Base-by-base conservation (phyloP, 2,888 invertebrate species). In the Cataglyphis rosenhaueri region DNA sequence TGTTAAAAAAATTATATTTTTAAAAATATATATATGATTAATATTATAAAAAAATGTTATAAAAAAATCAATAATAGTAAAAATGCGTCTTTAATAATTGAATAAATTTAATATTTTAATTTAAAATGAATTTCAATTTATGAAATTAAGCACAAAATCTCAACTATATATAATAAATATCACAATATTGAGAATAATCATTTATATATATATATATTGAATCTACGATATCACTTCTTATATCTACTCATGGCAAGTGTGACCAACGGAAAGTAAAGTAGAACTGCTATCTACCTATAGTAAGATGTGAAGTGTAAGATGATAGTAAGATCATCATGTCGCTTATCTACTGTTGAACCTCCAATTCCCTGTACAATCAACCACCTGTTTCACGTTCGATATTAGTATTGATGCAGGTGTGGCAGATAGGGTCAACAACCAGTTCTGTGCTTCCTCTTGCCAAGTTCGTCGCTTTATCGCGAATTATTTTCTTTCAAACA, bases 341-440 rank as follows among this genome's bases (percentile, higher is more conserved):
- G 48, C n/a, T 76, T 82, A 82, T 76, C 82, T 41, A 55, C 52
- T 12, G 55, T 38, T 55, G 35, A 15, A 35, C 21, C n/a, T 59
- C 1, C 25, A 41, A 44, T 64, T 57, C 35, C 57, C 21, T 64
- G n/a, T 57, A 48, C 12, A 35, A 64, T 32, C 61, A 84, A 89
- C 90, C 92, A 91, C 91, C 88, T 92, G 92, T 91, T 92, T 35
- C 25, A 71, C 8, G 71, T 35, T 78, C 86, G 81, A 86, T 88
- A 84, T 87, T 85, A 89, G 91, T 91, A 91, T 92, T 91, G 92
- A 92, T 87, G 91, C 92, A 93, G 92, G 92, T 92, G 92, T 90
- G 92, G 91, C 90, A 84, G 83, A 86, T 82, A 85, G 90, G 90
- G 92, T 92, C 92, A 92, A 92, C 89, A 92, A 90, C 89, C 92